Evolutionary conservation across 1,140 invertebrate genomes (phyloP), one percentile per base, ranked within the genome.

Genomic region (Scylla paramamosain): DNA sequence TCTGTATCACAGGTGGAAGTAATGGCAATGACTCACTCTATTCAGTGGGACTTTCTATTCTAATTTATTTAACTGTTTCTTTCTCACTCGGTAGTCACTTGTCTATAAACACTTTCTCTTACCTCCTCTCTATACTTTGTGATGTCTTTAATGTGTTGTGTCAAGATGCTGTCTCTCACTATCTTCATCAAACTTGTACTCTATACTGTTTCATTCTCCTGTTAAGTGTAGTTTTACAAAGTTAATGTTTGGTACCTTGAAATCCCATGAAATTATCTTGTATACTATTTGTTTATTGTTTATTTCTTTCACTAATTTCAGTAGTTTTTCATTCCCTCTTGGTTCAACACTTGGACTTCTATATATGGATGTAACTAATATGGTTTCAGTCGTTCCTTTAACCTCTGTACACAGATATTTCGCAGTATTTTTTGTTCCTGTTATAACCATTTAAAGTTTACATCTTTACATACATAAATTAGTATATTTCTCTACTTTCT

Each of bases 301-400:
- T 86, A 86, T 86, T 28, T 86, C 84, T 28, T 86, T 16, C 84
- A 86, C 31, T 86, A 86, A n/a, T 8, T 86, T 86, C 28, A 86
- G 31, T n/a, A 86, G 84, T 86, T 86, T 86, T 10, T 86, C 10
- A 86, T 29, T 86, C 28, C 31, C 84, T 86, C 10, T n/a, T 29
- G 20, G 8, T 86, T 86, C 31, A 86, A 16, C 31, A 28, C 84
- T 86, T 86, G 29, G 84, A 29, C 84, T 86, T 86, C 84, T 86
- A 29, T 86, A 86, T 14, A 86, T 86, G 20, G 84, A 86, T 20
- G 84, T 29, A 86, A 86, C 31, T 86, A 86, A 86, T 86, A 86
- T 86, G 28, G 84, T n/a, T 28, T 86, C 84, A 20, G 20, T 86
- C 84, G 31, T 29, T 8, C 84, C 84, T 86, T 86, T 86, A 16